Evolutionary conservation across 2,888 invertebrate species (phyloP).

Genomic region (Aleiodes leptofemur): DNA sequence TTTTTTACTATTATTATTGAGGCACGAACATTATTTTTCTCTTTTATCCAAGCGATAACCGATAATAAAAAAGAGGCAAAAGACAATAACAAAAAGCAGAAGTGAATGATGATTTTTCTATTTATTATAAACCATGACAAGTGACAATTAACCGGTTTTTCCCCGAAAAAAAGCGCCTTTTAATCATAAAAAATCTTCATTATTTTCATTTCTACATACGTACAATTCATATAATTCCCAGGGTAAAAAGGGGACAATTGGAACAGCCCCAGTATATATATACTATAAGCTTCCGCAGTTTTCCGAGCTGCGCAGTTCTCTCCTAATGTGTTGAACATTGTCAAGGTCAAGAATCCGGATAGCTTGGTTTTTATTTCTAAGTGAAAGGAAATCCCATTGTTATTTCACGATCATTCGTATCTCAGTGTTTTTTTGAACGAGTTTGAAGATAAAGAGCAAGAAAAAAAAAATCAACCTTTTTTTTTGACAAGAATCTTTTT

Average conservation of each 20-base stretch:
- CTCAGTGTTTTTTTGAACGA: not conserved
- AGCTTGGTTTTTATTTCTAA: not conserved
- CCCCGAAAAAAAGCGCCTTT: not conserved
- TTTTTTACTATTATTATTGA: not conserved
- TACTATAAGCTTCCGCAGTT: conserved; percentile 34
- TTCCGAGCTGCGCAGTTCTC: conserved; percentile 44
- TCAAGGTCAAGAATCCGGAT: conserved; percentile 55
- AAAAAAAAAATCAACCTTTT: conserved; percentile 35
- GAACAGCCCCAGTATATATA: not conserved
- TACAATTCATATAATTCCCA: conserved; percentile 7
- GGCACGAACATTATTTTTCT: not conserved
- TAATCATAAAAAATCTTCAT: not conserved
- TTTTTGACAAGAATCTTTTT: conserved; percentile 9
- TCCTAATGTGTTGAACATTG: conserved; percentile 54
- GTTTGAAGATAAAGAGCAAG: not conserved
- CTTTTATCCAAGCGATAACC: not conserved
- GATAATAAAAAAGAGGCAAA: not conserved
- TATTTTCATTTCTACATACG: not conserved
- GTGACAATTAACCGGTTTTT: not conserved
- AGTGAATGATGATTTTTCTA: too few species aligned
- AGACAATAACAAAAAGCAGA: too few species aligned
- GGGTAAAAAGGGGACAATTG: conserved; percentile 33
- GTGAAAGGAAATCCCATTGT: conserved; percentile 16
- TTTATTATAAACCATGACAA: too few species aligned
- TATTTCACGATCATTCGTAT: not conserved